These are phyloP conservation scores for Fragariocoptes setiger DNA, from an alignment of 1,140 invertebrate species.

Conservation along the genomic window DNA sequence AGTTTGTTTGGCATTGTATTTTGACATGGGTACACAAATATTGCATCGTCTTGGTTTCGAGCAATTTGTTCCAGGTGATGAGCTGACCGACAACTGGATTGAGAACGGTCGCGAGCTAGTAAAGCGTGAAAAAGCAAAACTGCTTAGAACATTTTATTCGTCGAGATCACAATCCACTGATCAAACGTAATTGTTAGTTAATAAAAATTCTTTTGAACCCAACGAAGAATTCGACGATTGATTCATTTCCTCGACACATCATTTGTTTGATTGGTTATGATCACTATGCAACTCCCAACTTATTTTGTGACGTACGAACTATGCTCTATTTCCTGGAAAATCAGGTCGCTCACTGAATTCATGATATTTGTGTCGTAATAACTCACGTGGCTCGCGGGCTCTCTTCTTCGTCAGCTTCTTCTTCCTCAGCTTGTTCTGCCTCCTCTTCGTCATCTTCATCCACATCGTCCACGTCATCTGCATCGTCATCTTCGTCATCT, in stretches of 20 bases:
- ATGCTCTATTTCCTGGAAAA: no score
- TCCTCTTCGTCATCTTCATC: slow-evolving; percentile 3
- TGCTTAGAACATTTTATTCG: not conserved
- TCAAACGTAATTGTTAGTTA: slow-evolving; percentile 1
- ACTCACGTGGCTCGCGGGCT: no score
- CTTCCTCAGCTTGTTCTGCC: not conserved
- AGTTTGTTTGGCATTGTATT: slow-evolving; percentile 75
- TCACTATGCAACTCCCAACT: no score
- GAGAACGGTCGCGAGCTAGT: slow-evolving; percentile 70
- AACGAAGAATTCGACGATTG: not conserved
- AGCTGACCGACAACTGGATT: slow-evolving; percentile 61
- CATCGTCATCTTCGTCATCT: slow-evolving; percentile 6
- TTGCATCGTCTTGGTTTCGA: slow-evolving; percentile 61
- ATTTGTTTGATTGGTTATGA: no score
- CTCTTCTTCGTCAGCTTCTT: not conserved
- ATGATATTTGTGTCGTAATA: no score
- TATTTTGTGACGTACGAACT: no score
- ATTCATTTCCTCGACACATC: no score
- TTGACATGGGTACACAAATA: slow-evolving; percentile 59
- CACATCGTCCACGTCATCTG: slow-evolving; percentile 3
- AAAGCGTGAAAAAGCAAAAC: slow-evolving; percentile 20
- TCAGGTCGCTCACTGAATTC: no score
- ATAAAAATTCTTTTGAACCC: not conserved
- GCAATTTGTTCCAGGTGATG: slow-evolving; percentile 74
- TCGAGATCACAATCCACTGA: slow-evolving; percentile 18